Base-by-base conservation (phyloP, 2,113 vertebrate species). In the Corydoras sp. region DNA sequence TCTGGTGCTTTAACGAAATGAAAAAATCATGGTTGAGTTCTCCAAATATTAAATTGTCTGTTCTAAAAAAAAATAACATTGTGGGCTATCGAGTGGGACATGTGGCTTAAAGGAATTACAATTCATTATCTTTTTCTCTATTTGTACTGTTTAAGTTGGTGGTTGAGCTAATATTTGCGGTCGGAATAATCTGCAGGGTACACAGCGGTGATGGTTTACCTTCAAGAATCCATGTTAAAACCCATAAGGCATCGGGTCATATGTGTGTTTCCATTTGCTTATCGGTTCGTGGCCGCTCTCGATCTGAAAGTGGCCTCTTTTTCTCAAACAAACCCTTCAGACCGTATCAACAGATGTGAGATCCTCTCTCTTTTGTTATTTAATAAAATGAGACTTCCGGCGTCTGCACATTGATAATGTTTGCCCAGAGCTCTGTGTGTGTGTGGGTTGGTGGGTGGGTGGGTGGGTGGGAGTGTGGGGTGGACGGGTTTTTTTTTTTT, bases 381-480 rank as follows among this genome's bases (percentile, higher is more conserved):
- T 86, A 89, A 89, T 90, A 85, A 87, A 85, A 89, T 81, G 84
- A 86, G 84, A 89, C 89, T 90, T 89, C 87, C 85, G 86, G 82
- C 84, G 83, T 82, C 77, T 86, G 78, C 81, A 80, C 86, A 85
- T 84, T 86, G 84, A 86, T 86, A 87, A 82, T 81, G 83, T 86
- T 85, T 83, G 83, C 86, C 81, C 82, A 77, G 31, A 80, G 78
- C 81, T 71, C 31, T 78, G 82, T 78, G 84, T 81, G 82, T 75
- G 71, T 59, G 71, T 81, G 80, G 76, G 81, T 71, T 77, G 87
- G 80, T 75, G 82, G 81, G 86, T 82, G 83, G 83, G 9, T 69
- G 56, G 58, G 78, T 87, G 86, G 18, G 18, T 24, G 18, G 18
- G 18, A 24, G 18, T 24, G 18, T 24, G 18, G 18, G 18, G 18